A percentile compares a stretch with the other conserved stretches of the same genome.
These are phyloP conservation scores for Rambutsinella grinnellia DNA, from an alignment of 2,888 invertebrate genomes.

Conservation along the genomic window DNA sequence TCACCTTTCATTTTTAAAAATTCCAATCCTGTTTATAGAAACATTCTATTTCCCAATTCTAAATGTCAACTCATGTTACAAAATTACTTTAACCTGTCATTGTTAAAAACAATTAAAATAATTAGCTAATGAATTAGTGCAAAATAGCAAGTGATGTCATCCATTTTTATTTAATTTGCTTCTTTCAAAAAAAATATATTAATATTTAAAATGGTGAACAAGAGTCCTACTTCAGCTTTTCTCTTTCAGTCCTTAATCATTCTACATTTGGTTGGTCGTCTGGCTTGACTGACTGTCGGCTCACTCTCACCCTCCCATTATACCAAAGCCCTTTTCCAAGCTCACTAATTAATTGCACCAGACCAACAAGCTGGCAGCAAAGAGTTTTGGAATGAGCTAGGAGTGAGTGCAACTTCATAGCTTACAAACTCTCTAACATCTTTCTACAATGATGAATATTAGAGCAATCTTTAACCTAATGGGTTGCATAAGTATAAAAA, in stretches of 20 bases:
- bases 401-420: neutral
- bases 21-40: too few relatives aligned
- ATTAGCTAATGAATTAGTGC: too few relatives aligned
- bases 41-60: too few relatives aligned
- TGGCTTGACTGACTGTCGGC: slow-evolving; percentile 46
- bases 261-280: slow-evolving; percentile 50
- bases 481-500: slow-evolving; percentile 48
- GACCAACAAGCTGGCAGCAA: slow-evolving; percentile 44
- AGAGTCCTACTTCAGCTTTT: slow-evolving; percentile 6
- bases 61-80: too few relatives aligned
- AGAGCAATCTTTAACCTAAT: slow-evolving; percentile 51
- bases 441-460: neutral
- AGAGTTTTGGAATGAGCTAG: neutral
- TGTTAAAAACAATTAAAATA: too few relatives aligned
- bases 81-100: too few relatives aligned
- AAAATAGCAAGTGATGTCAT: too few relatives aligned
- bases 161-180: slow-evolving; percentile 2
- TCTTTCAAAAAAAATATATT: slow-evolving; percentile 10
- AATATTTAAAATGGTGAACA: slow-evolving; percentile 12
- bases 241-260: slow-evolving; percentile 49
- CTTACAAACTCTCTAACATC: neutral
- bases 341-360: slow-evolving; percentile 55
- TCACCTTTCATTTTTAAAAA: neutral
- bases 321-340: slow-evolving; percentile 47
- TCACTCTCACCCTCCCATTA: slow-evolving; percentile 18